These are phyloP conservation scores for Odobenus rosmarus DNA, from an alignment of 2,113 vertebrate genomes.

Conservation along the genomic window DNA sequence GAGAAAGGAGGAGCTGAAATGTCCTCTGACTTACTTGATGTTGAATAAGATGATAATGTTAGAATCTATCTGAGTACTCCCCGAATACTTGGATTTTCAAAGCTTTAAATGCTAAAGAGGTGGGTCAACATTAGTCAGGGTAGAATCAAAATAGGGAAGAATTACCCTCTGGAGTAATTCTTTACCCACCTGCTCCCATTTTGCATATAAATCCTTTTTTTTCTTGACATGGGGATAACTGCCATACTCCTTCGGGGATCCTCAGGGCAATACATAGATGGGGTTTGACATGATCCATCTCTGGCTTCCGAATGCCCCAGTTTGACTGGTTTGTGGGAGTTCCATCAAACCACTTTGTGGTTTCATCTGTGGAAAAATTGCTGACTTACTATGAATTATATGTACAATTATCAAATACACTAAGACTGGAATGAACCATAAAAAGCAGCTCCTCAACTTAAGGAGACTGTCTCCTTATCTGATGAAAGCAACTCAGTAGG, in stretches of 20 bases:
- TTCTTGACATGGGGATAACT: constrained; percentile 87
- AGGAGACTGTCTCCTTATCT: not conserved
- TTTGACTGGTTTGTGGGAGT: constrained; percentile 90
- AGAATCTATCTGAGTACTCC: not conserved
- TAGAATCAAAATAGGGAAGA: constrained; percentile 19
- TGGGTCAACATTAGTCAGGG: not conserved
- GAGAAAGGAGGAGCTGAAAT: not conserved
- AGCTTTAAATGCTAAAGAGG: not conserved
- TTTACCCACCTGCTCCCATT: constrained; percentile 88
- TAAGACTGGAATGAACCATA: not conserved
- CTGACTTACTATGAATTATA: not conserved
- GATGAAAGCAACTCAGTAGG: not conserved
- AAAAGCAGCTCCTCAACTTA: constrained; percentile 31
- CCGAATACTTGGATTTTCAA: constrained; percentile 1
- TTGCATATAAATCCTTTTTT: constrained; percentile 93
- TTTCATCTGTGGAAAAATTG: constrained; percentile 85
- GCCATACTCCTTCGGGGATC: constrained; percentile 90
- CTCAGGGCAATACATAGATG: constrained; percentile 89
- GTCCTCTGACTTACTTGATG: not conserved
- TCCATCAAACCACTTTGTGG: constrained; percentile 90
- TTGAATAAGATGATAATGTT: not conserved
- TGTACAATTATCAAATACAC: not conserved
- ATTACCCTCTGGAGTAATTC: not conserved
- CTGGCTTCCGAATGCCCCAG: constrained; percentile 90
- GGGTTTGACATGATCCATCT: constrained; percentile 80